These are phyloP conservation scores for Bujurquina vittata DNA, from an alignment of 2,113 vertebrate species.

Conservation along the genomic window DNA sequence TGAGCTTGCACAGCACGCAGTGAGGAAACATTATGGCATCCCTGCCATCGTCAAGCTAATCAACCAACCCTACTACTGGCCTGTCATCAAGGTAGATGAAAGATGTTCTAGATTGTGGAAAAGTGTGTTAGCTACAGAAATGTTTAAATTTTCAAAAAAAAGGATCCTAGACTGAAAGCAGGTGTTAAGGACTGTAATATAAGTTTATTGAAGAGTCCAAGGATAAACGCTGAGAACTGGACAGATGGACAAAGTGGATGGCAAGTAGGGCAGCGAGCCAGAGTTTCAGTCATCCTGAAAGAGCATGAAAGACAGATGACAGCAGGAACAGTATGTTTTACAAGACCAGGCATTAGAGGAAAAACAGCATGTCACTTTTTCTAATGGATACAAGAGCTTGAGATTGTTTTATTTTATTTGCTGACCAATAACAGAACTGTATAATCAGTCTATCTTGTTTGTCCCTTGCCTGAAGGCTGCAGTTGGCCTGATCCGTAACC, in stretches of 20 bases:
- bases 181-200: not conserved
- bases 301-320: conserved; percentile 8
- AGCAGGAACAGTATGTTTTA: conserved; percentile 32
- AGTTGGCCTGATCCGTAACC: conserved; percentile 93
- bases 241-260: conserved; percentile 47
- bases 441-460: not conserved
- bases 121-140: not conserved
- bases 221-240: not conserved
- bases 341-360: not conserved
- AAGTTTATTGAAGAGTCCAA: not conserved
- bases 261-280: conserved; percentile 14
- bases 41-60: conserved; percentile 92
- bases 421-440: not conserved
- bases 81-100: conserved; percentile 89
- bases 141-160: not conserved
- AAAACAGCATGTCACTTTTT: rapidly evolving
- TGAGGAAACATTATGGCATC: conserved; percentile 93
- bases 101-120: not conserved
- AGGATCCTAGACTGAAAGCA: not conserved
- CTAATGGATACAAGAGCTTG: not conserved
- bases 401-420: not conserved
- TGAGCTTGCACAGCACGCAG: conserved; percentile 90
- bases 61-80: conserved; percentile 95
- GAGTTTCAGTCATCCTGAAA: conserved; percentile 20
- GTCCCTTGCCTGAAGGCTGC: conserved; percentile 82